Evolutionary conservation across 2,888 invertebrate species (phyloP).

Genomic region (Ganaspis brasiliensis): DNA sequence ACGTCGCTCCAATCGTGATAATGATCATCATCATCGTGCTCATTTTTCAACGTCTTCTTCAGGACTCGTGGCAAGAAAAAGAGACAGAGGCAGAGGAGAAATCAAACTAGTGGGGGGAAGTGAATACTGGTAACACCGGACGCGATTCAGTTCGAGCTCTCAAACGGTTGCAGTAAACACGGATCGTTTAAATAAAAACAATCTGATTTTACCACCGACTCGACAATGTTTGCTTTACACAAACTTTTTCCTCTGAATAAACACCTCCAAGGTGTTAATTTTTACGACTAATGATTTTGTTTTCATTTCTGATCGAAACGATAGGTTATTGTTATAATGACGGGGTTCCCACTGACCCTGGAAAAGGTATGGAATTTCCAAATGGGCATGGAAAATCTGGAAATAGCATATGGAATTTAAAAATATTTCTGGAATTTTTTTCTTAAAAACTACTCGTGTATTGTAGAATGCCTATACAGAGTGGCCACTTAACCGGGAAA

Average conservation of each 20-base stretch:
- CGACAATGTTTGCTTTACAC: constrained; percentile 13
- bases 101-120: constrained; percentile 24
- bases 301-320: too few species aligned
- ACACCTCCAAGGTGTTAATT: not conserved
- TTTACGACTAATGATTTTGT: not conserved
- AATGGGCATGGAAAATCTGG: too few species aligned
- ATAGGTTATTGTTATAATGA: too few species aligned
- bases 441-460: too few species aligned
- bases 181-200: constrained; percentile 16
- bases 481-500: too few species aligned
- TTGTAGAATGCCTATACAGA: too few species aligned
- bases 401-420: too few species aligned
- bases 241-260: not conserved
- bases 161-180: constrained; percentile 36
- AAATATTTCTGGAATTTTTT: too few species aligned
- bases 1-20: constrained; percentile 62
- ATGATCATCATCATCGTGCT: constrained; percentile 63
- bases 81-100: constrained; percentile 15
- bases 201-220: constrained; percentile 9
- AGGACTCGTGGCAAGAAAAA: constrained; percentile 57
- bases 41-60: constrained; percentile 64
- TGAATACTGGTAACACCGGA: constrained; percentile 37
- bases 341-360: too few species aligned
- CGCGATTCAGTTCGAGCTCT: constrained; percentile 34
- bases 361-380: too few species aligned